These are phyloP conservation scores for Andrena hattorfiana DNA, from an alignment of 2,888 invertebrate genomes.

Conservation along the genomic window DNA sequence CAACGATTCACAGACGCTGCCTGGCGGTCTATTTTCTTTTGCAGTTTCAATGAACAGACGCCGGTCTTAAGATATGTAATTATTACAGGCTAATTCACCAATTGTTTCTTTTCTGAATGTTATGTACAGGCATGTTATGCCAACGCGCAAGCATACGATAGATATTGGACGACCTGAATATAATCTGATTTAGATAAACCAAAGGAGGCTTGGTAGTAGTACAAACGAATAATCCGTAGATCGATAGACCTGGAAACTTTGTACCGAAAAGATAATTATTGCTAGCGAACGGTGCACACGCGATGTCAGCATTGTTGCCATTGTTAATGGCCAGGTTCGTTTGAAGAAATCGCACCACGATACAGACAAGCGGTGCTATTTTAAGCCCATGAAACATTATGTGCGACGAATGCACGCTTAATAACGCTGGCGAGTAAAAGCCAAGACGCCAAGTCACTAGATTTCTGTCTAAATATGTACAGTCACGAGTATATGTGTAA, in stretches of 20 bases:
- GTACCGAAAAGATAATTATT: constrained; percentile 51
- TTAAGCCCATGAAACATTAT: constrained; percentile 31
- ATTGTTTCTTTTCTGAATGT: neutral
- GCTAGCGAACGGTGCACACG: constrained; percentile 33
- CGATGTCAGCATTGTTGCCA: constrained; percentile 49
- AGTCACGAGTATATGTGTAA: constrained; percentile 8
- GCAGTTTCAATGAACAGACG: neutral
- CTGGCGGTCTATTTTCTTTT: constrained; percentile 16
- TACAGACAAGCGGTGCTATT: constrained; percentile 24
- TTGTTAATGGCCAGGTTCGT: constrained; percentile 28
- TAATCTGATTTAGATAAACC: constrained; percentile 47
- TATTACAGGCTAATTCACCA: neutral
- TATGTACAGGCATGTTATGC: constrained; percentile 2
- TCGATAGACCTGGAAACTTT: constrained; percentile 39
- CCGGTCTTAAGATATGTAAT: neutral
- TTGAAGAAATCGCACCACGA: constrained; percentile 26
- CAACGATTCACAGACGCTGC: neutral
- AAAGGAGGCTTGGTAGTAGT: constrained; percentile 19
- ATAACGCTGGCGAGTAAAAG: constrained; percentile 17
- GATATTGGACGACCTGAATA: constrained; percentile 10
- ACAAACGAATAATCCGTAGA: constrained; percentile 23
- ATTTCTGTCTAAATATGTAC: constrained; percentile 22
- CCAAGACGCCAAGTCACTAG: neutral
- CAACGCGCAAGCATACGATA: neutral
- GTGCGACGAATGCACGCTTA: neutral